phyloP scores from a whole-genome alignment of 2,888 invertebrate genomes.

The Onthophagus sagittarius region DNA sequence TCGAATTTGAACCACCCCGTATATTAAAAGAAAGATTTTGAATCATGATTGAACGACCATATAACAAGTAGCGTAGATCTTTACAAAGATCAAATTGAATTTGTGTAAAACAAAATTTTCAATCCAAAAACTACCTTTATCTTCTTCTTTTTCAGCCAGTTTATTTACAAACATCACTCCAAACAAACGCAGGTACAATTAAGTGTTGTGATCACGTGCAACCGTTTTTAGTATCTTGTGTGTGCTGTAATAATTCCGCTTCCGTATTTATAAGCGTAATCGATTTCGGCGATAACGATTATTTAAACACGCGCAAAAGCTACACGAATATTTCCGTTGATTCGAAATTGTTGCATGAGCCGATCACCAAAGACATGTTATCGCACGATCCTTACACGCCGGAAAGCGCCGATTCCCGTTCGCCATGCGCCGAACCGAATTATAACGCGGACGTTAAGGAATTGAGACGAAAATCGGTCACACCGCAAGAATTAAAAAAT shows the following conservation, averaged over 20 bases:
- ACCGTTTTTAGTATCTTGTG: constrained; percentile 51
- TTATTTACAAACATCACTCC: constrained; percentile 68
- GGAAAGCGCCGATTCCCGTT: constrained; percentile 75
- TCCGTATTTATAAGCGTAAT: constrained; percentile 47
- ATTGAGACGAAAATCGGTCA: constrained; percentile 49
- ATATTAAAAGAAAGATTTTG: too few species aligned
- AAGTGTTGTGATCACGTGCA: constrained; percentile 54
- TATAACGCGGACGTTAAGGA: constrained; percentile 42
- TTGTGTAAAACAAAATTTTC: background rate
- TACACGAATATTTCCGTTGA: constrained; percentile 41
- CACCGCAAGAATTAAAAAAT: constrained; percentile 61
- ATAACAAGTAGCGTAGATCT: too few species aligned
- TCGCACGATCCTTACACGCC: constrained; percentile 73
- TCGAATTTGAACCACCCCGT: too few species aligned
- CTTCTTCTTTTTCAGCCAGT: constrained; percentile 64
- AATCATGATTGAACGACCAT: too few species aligned
- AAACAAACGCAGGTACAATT: constrained; percentile 73
- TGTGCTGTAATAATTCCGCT: constrained; percentile 47
- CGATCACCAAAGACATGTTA: constrained; percentile 48
- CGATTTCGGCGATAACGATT: constrained; percentile 44
- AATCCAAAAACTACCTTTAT: background rate
- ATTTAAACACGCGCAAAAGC: constrained; percentile 37
- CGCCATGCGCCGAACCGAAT: constrained; percentile 57
- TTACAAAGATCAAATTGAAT: too few species aligned
- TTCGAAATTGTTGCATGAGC: constrained; percentile 53